Evolutionary conservation across 2,113 vertebrate genomes (phyloP).

Genomic region (Xiphophorus couchianus): DNA sequence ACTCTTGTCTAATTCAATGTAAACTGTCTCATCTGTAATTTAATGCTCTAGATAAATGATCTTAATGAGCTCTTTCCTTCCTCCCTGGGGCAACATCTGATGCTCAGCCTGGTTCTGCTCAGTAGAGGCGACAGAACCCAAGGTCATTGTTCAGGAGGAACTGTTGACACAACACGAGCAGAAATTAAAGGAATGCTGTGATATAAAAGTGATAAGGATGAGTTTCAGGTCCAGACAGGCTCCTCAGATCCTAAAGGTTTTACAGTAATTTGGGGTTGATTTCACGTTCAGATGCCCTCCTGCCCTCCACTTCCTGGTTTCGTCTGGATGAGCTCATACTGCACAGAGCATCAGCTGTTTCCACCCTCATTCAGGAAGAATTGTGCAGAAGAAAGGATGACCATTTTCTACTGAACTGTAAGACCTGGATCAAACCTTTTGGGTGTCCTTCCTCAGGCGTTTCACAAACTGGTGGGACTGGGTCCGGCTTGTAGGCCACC

Average conservation of each 20-base stretch:
- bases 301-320: slow-evolving; percentile 7
- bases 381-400: neutral
- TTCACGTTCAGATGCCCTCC: neutral
- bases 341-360: neutral
- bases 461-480: too few species aligned
- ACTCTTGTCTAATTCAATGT: neutral
- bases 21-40: neutral
- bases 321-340: neutral
- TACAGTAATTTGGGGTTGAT: slow-evolving; percentile 4
- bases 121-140: neutral
- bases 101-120: slow-evolving; percentile 9
- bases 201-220: slow-evolving; percentile 12
- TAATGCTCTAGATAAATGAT: slow-evolving; percentile 18
- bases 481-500: too few species aligned
- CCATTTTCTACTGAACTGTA: too few species aligned
- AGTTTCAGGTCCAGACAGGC: slow-evolving; percentile 25
- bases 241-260: slow-evolving; percentile 3
- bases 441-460: too few species aligned
- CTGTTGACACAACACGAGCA: slow-evolving; percentile 12
- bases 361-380: neutral
- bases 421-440: too few species aligned
- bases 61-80: slow-evolving; percentile 30
- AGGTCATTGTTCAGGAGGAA: slow-evolving; percentile 1
- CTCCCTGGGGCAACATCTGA: slow-evolving; percentile 11
- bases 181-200: slow-evolving; percentile 17